Conservation (phyloP, 1,140 invertebrate species). For the Drosophila sucinea region DNA sequence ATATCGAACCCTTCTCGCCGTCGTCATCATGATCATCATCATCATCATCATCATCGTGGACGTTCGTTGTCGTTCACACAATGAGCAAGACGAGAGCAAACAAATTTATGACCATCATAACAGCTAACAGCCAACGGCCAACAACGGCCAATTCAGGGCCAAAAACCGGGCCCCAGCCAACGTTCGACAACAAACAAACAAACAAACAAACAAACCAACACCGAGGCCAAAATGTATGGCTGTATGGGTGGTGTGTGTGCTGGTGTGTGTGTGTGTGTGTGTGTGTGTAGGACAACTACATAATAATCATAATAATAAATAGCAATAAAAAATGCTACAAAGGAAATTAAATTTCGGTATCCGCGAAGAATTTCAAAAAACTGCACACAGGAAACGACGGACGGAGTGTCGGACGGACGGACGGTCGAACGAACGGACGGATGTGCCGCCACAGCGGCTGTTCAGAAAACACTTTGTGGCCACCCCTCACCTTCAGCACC, state of each 20-base stretch:
- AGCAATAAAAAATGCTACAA: slow-evolving; percentile 62
- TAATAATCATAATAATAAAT: slow-evolving; percentile 68
- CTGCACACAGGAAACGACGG: slow-evolving; percentile 52
- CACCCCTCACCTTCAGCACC: not conserved
- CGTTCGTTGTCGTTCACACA: slow-evolving; percentile 25
- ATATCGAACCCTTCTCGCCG: slow-evolving; percentile 53
- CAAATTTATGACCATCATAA: slow-evolving; percentile 61
- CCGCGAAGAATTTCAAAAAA: slow-evolving; percentile 47
- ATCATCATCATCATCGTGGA: not conserved
- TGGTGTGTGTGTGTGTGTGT: slow-evolving; percentile 7
- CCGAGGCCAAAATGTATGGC: slow-evolving; percentile 12
- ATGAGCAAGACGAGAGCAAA: slow-evolving; percentile 51
- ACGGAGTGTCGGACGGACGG: not conserved
- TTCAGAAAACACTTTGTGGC: slow-evolving; percentile 30
- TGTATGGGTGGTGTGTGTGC: not conserved
- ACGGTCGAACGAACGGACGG: slow-evolving; percentile 1
- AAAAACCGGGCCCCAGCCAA: not conserved
- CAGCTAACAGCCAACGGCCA: slow-evolving; percentile 4
- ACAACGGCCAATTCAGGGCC: slow-evolving; percentile 18
- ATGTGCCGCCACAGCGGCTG: slow-evolving; percentile 8
- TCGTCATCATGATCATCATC: slow-evolving; percentile 14
- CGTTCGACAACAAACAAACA: slow-evolving; percentile 14
- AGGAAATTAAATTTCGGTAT: slow-evolving; percentile 65
- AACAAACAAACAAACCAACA: slow-evolving; percentile 13
- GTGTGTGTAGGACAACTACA: slow-evolving; percentile 44